Evolutionary conservation across 2,797 vertebrate genomes (phyloP).

Genomic region (Prionace glauca): DNA sequence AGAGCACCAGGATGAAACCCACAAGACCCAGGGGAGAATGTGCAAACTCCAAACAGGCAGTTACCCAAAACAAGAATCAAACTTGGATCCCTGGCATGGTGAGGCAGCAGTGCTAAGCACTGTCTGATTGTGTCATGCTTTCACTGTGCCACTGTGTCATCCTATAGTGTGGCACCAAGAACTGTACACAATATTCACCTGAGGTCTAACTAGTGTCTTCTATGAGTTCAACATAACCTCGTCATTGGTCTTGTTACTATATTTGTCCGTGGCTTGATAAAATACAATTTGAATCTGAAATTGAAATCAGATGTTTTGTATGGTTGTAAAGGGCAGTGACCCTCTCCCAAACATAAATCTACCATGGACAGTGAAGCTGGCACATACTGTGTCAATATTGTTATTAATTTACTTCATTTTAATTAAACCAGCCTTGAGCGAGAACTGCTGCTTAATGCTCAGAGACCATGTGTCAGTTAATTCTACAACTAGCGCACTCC

Average conservation of each 20-base stretch:
- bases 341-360: not conserved
- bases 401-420: not conserved
- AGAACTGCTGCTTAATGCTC: not conserved
- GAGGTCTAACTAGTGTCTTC: no score
- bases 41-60: no score
- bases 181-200: no score
- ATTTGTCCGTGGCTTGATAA: not conserved
- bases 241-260: not conserved
- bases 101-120: no score
- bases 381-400: not conserved
- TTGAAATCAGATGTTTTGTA: not conserved
- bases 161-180: no score
- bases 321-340: not conserved
- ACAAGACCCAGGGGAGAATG: no score
- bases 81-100: no score
- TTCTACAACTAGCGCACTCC: conserved; percentile 7
- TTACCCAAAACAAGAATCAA: no score
- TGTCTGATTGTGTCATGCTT: no score
- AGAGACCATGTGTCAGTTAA: conserved; percentile 20
- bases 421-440: not conserved
- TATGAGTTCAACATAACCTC: no score
- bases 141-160: no score
- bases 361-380: not conserved
- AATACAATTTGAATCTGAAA: not conserved
- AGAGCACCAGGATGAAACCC: no score